Base-by-base conservation (phyloP, 2,113 vertebrate species). In the Dicaeum eximium region DNA sequence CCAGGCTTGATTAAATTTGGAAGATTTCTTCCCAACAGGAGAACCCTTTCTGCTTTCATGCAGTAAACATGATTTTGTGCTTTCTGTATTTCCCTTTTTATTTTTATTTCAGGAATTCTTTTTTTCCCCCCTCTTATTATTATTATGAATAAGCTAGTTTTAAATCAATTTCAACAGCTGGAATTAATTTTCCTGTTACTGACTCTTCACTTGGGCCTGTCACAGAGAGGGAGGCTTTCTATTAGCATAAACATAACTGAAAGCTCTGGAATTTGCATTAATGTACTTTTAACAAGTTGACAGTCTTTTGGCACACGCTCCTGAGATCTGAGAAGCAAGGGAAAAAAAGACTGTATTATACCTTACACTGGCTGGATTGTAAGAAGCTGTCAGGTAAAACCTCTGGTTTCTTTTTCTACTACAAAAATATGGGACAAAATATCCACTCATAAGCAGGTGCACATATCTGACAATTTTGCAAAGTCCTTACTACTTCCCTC, bases 221-320 rank as follows among this genome's bases (percentile, higher is more conserved):
- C 97, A 97, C 69, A 82, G 95, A 96, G 95, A 83, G 40, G 95
- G 97, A 97, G 97, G 97, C 95, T 97, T 97, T 97, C 96, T 96
- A 98, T 98, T 98, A 97, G 97, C 97, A 98, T 98, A 98, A 98
- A 97, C 97, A 97, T 97, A 97, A 97, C 96, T 95, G 97, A 97
- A 97, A 97, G 97, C 97, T 97, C 96, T 97, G 97, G 97, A 97
- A 98, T 98, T 98, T 97, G 93, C 96, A 98, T 98, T 97, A 97
- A 97, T 97, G 96, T 97, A 95, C 96, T 97, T 97, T 96, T 97
- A 97, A 96, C 96, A 96, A 97, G 96, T 96, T 98, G 97, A 98
- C 97, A 98, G 97, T 86, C 93, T 97, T 97, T 97, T 98, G 97
- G 97, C 97, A 97, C 83, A 48, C 35, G 47, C 85, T 97, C 78